These are phyloP conservation scores for Linnaemya tessellans DNA, from an alignment of 2,888 invertebrate species.

Conservation along the genomic window DNA sequence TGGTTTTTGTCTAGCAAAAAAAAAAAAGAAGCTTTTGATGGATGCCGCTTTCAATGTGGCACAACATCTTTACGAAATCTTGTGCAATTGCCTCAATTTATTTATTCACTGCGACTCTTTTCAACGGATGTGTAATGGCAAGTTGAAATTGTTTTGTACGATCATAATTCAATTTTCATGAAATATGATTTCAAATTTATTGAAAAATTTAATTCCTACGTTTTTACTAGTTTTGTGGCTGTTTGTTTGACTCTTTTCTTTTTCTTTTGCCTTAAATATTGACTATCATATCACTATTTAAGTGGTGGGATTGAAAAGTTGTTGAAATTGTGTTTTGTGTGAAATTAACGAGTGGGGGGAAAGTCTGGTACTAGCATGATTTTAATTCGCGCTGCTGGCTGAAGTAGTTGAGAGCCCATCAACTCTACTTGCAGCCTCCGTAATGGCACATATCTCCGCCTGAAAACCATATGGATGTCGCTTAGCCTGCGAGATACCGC, in stretches of 20 bases:
- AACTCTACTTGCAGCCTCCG: too few relatives aligned
- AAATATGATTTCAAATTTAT: slow-evolving; percentile 73
- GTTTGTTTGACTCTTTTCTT: not conserved
- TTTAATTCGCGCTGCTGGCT: too few relatives aligned
- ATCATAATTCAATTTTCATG: slow-evolving; percentile 72
- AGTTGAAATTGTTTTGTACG: slow-evolving; percentile 69
- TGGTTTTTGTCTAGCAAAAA: slow-evolving; percentile 35
- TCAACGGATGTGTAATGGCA: slow-evolving; percentile 72
- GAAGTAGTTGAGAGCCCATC: too few relatives aligned
- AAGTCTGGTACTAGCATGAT: too few relatives aligned
- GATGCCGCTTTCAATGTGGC: slow-evolving; percentile 64
- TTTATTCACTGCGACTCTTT: slow-evolving; percentile 60
- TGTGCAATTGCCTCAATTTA: slow-evolving; percentile 69
- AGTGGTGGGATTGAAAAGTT: slow-evolving; percentile 17
- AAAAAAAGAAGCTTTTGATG: slow-evolving; percentile 63
- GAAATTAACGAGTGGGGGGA: not conserved
- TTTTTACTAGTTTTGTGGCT: slow-evolving; percentile 34
- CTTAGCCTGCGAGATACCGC: too few relatives aligned
- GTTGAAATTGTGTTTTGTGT: not conserved
- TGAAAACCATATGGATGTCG: too few relatives aligned
- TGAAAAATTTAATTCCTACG: slow-evolving; percentile 65
- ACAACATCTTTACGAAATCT: slow-evolving; percentile 58
- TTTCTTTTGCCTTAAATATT: not conserved
- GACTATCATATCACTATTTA: not conserved
- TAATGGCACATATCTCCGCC: too few relatives aligned